A percentile compares a stretch with the other conserved stretches of the same genome.
Conservation (phyloP, 1,140 invertebrate genomes). For the Euura saliciscinereae region DNA sequence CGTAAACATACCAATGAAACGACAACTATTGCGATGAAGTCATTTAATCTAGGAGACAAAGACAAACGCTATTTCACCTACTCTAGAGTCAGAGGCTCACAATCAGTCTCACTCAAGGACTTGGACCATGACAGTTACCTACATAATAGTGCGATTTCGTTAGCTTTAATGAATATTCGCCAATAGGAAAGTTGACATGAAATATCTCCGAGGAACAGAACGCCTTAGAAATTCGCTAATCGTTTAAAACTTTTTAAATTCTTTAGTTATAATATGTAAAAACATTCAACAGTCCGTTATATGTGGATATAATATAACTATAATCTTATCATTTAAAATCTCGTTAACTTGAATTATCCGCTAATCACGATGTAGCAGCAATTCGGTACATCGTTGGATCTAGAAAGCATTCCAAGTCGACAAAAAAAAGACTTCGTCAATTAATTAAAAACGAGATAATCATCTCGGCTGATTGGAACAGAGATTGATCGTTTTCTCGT, state of each 20-base stretch:
- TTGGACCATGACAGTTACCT: background rate
- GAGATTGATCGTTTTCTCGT: too few relatives aligned
- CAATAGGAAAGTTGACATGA: background rate
- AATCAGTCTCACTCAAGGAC: background rate
- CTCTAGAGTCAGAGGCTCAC: too few relatives aligned
- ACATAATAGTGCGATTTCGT: background rate
- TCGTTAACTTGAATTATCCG: background rate
- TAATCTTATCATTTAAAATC: background rate
- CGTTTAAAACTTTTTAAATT: background rate
- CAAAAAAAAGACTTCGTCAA: background rate
- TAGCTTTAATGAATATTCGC: background rate
- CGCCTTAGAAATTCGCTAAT: background rate
- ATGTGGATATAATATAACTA: constrained; percentile 2
- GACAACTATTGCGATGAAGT: too few relatives aligned
- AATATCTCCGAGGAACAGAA: background rate
- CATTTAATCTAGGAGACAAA: background rate
- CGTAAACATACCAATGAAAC: too few relatives aligned
- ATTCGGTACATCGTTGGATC: background rate
- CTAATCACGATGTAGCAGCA: background rate
- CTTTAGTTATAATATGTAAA: constrained; percentile 4
- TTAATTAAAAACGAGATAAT: too few relatives aligned
- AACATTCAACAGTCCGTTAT: constrained; percentile 2
- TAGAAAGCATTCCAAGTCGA: background rate
- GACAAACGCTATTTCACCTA: background rate
- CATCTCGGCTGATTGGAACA: too few relatives aligned